Base-by-base conservation (phyloP, 2,113 vertebrate species). In the Istiophorus platypterus region DNA sequence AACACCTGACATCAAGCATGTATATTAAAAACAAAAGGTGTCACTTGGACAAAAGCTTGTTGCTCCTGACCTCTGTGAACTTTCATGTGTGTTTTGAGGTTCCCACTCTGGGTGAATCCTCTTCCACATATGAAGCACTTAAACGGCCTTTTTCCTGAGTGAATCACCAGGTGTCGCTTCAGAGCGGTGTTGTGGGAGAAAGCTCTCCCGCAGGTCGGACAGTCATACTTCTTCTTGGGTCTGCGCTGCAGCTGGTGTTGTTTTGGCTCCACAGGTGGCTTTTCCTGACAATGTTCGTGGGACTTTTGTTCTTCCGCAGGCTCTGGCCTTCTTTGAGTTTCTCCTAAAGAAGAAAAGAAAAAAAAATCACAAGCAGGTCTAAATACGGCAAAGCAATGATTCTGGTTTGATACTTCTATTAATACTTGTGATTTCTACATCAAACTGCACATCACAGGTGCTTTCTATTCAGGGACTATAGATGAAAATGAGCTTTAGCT, bases 81-180 rank as follows among this genome's bases (percentile, higher is more conserved):
- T 39, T 87, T 91, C 88, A 87, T 88, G 80, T 90, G 90, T 29
- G 88, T 91, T 58, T 87, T 88, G 26, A 91, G 88, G 58, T 91
- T 90, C 61, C 88, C 86, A 39, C 75, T 27, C 61, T 89, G 90
- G 3, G 79, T 88, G 84, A 91, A 91, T 57, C 90, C 84, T 78
- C 81, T 65, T 37, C 76, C 90, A 65, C 90, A 91, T 70, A 87
- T 80, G 34, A 81, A 83, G 76, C 90, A 91, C 71, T 86, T 85
- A 56, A 67, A 88, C 4, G 88, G 88, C 51, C 58, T 87, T 62
- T 87, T 85, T n/a, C 90, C 88, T 0, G 81, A 80, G 78, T 88
- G 84, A 17, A 89, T 85, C 42, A 88, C 73, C 2, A 91, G 80
- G 76, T 91, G 89, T 15, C 87, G 79, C 7, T 49, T 45, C 26